Percentiles rank a stretch among this genome's conserved stretches.
Conservation (phyloP, 2,797 vertebrate genomes). For the Oceanodroma leucorhoa region DNA sequence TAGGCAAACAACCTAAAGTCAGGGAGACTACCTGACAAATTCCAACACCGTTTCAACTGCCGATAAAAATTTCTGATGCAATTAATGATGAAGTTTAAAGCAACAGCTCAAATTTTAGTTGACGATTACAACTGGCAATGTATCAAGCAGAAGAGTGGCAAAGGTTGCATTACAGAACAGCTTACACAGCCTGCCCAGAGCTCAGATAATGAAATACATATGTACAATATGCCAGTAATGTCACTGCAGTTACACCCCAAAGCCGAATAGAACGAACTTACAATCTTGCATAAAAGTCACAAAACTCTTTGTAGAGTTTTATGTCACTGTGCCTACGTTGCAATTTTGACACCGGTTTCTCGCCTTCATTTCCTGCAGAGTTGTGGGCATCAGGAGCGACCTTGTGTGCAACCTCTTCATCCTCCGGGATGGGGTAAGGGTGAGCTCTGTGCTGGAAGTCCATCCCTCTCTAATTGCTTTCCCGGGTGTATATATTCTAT, state of each 20-base stretch:
- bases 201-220: background rate
- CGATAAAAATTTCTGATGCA: background rate
- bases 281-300: constrained; percentile 97
- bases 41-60: background rate
- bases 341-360: constrained; percentile 87
- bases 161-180: background rate
- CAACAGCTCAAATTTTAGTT: background rate
- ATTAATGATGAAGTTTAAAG: background rate
- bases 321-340: constrained; percentile 92
- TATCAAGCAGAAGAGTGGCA: background rate
- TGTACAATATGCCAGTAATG: background rate
- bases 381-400: constrained; percentile 64
- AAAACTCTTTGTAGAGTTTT: constrained; percentile 98
- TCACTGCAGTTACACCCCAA: background rate
- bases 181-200: background rate
- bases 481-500: background rate
- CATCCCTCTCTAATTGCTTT: constrained; percentile 54
- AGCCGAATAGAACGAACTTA: constrained; percentile 78
- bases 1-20: background rate
- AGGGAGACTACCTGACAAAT: background rate
- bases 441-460: constrained; percentile 72
- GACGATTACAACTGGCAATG: background rate
- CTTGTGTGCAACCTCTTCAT: constrained; percentile 73
- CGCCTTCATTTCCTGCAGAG: constrained; percentile 73
- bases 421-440: constrained; percentile 83